phyloP scores from a whole-genome alignment of 2,113 vertebrate genomes.

The Pyxicephalus adspersus region DNA sequence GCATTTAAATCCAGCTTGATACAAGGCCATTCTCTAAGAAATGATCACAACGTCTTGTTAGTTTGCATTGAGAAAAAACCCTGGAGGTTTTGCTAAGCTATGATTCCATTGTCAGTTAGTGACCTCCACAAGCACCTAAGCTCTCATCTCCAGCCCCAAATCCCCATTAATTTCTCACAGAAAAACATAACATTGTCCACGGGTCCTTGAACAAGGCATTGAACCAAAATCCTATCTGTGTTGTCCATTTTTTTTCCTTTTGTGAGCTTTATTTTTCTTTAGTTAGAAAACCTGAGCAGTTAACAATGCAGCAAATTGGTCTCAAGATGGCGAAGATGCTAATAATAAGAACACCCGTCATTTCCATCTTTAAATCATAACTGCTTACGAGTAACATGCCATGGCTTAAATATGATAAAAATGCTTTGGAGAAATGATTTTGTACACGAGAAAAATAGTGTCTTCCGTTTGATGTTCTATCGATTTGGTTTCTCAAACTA shows the following conservation, averaged over 20 bases:
- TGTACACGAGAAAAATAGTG: too few relatives aligned
- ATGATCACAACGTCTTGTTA: slow-evolving; percentile 79
- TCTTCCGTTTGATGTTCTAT: too few relatives aligned
- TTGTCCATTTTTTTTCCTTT: slow-evolving; percentile 47
- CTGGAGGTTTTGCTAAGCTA: slow-evolving; percentile 73
- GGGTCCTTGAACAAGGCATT: slow-evolving; percentile 65
- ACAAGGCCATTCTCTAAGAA: slow-evolving; percentile 74
- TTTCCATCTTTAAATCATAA: slow-evolving; percentile 16
- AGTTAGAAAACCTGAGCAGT: slow-evolving; percentile 38
- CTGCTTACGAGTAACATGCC: slow-evolving; percentile 4
- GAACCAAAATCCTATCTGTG: slow-evolving; percentile 58
- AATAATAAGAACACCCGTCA: slow-evolving; percentile 17
- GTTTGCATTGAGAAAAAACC: slow-evolving; percentile 75
- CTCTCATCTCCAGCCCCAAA: slow-evolving; percentile 70
- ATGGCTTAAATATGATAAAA: not conserved
- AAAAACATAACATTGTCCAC: slow-evolving; percentile 63
- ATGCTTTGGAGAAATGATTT: slow-evolving; percentile 22
- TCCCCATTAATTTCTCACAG: slow-evolving; percentile 71
- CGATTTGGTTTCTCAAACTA: too few relatives aligned
- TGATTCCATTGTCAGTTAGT: slow-evolving; percentile 76
- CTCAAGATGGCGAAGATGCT: slow-evolving; percentile 45
- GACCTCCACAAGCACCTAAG: slow-evolving; percentile 74
- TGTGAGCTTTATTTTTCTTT: slow-evolving; percentile 39
- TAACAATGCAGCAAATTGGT: slow-evolving; percentile 55
- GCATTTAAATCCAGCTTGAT: slow-evolving; percentile 79